Base-by-base conservation (phyloP, 2,888 invertebrate genomes). In the Philaethria dido region DNA sequence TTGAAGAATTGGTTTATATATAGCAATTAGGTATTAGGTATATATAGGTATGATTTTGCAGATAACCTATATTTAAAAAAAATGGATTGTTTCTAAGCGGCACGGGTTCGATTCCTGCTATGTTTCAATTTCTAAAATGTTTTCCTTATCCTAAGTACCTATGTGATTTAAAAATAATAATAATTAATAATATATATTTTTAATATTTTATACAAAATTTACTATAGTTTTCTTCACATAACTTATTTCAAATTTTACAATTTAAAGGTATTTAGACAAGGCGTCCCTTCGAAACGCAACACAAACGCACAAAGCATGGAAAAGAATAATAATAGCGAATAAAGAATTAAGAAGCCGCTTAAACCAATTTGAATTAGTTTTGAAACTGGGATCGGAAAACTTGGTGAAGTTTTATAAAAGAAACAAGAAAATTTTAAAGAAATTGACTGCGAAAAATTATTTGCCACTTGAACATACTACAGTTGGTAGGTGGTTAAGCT, bases 241-340 rank as follows among this genome's bases (percentile, higher is more conserved):
- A 39, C 2, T 13, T 8, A 33, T 29, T 11, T 11, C 2, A 45
- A 13, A 22, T n/a, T 8, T 9, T 5, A 13, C 16, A 45, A 29
- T 44, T 18, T 29, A 25, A 69, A 91, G 91, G 1, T 90, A 83
- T 74, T 78, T 92, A 69, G 88, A 90, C 57, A 80, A 83, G 55
- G 67, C 65, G 14, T 82, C 88, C 0, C 76, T 92, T 5, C 78
- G 80, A 0, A 77, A 70, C 9, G 88, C 86, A n/a, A 77, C 75
- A 18, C 75, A 73, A 20, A 78, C 82, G 1, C 73, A 74, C 52
- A 80, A 78, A 70, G 74, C 72, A 69, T 92, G 92, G 92, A 73
- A 76, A 16, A 74, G 80, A 20, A 88, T 91, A 54, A 91, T 92
- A 69, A 6, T 75, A 13, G 69, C 84, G 0, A 80, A 86, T 69